phyloP scores from a whole-genome alignment of 2,797 vertebrate genomes.

The Staurois parvus region DNA sequence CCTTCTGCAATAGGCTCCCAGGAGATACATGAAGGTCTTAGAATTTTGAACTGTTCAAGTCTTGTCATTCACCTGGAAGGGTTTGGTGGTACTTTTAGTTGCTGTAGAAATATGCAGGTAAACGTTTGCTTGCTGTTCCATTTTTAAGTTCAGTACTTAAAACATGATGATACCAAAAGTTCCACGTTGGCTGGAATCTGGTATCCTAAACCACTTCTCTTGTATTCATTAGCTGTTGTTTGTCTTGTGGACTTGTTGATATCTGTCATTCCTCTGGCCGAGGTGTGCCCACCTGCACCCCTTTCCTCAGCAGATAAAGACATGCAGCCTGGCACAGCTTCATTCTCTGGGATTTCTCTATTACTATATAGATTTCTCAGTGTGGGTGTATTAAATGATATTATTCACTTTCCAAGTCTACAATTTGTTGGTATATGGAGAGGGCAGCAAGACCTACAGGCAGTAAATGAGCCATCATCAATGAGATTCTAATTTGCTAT shows the following conservation, averaged over 20 bases:
- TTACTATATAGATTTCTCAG: neutral
- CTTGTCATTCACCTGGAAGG: too few species aligned
- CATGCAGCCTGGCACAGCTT: neutral
- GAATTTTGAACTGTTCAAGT: too few species aligned
- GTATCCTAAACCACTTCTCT: too few species aligned
- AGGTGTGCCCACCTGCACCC: neutral
- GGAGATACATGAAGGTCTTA: too few species aligned
- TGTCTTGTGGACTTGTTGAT: neutral
- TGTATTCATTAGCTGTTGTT: too few species aligned
- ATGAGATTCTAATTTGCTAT: conserved; percentile 38
- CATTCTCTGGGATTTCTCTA: neutral
- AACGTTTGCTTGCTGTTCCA: too few species aligned
- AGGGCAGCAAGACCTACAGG: conserved; percentile 2
- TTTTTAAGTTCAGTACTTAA: too few species aligned
- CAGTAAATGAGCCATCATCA: conserved; percentile 48
- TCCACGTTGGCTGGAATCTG: too few species aligned
- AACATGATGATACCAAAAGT: too few species aligned
- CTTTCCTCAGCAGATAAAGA: neutral
- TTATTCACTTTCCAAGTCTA: conserved; percentile 8
- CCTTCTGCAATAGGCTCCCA: too few species aligned
- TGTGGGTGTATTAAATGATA: conserved; percentile 3
- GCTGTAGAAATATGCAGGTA: too few species aligned
- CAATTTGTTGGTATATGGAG: conserved; percentile 36
- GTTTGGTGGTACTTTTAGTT: too few species aligned
- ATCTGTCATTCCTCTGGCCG: neutral